Evolutionary conservation across 2,888 invertebrate genomes (phyloP), one percentile per base, ranked within the genome.

Genomic region (Drosophila melanocephala): DNA sequence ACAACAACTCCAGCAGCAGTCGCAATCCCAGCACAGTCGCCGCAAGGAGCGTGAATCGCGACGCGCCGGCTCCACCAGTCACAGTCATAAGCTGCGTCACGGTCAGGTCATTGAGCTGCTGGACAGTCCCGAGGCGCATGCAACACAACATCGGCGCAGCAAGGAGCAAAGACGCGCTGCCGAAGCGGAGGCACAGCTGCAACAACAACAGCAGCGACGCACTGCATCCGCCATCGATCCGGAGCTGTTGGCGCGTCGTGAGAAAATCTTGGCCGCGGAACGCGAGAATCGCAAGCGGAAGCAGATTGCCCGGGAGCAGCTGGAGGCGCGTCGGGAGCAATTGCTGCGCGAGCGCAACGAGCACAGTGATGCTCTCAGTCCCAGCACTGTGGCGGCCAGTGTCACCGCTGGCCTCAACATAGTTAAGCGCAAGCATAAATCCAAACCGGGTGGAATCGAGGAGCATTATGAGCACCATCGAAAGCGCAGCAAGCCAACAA

Each of bases 221-320:
- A 86, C 83, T 37, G 72, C 81, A 19, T 77, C 93, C 2, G 28
- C 47, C 91, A 81, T 94, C 91, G 92, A 93, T 94, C 88, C 95
- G 91, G 93, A 95, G 93, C 88, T 94, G 92, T 82, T 95, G 94
- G 93, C 95, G 92, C 94, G 97, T 83, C 95, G 95, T 85, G 95
- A 96, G 77, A 95, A 95, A 89, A 93, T 97, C 56, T 92, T 97
- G 74, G 96, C 96, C 92, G 96, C 96, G 94, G 96, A 96, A 88
- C 94, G 97, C 37, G 94, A 97, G 94, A 97, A 96, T 95, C 96
- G 96, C 4, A 95, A 96, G 82, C 95, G 97, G 64, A 97, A 97
- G 92, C 96, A 97, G 92, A 95, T 95, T 62, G 96, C 96, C 0
- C 94, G 96, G 30, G 95, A 95, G 63, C 97, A 97, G 91, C 93